Evolutionary conservation across 2,797 vertebrate genomes (phyloP).

Genomic region (Myotis daubentonii): DNA sequence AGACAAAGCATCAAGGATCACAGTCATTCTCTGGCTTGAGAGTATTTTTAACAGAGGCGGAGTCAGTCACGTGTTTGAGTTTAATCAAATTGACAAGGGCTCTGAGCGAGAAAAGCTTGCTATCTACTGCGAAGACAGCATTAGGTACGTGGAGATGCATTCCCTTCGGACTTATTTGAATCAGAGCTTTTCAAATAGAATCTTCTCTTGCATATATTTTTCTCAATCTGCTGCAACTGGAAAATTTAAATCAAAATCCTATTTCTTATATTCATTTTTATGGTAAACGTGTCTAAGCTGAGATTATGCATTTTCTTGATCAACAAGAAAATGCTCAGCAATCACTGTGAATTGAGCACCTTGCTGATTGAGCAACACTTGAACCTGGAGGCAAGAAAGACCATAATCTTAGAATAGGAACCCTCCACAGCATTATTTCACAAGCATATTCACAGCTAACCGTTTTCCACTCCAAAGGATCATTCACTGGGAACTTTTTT

Average conservation of each 20-base stretch:
- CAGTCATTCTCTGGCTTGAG: not conserved
- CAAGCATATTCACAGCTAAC: slow-evolving; percentile 45
- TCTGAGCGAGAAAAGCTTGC: slow-evolving; percentile 58
- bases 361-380: slow-evolving; percentile 77
- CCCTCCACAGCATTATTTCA: slow-evolving; percentile 28
- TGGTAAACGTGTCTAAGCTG: slow-evolving; percentile 67
- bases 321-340: slow-evolving; percentile 70
- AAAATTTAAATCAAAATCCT: slow-evolving; percentile 73
- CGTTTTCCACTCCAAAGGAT: slow-evolving; percentile 36
- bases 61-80: slow-evolving; percentile 72
- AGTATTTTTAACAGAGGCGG: slow-evolving; percentile 70
- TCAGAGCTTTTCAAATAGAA: slow-evolving; percentile 70
- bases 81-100: slow-evolving; percentile 76
- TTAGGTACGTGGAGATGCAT: slow-evolving; percentile 42
- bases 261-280: slow-evolving; percentile 69
- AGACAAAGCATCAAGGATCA: slow-evolving; percentile 53
- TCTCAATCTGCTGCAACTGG: slow-evolving; percentile 66
- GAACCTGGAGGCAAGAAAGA: slow-evolving; percentile 61
- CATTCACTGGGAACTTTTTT: slow-evolving; percentile 49
- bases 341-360: slow-evolving; percentile 75
- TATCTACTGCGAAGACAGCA: slow-evolving; percentile 35
- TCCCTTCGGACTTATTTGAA: slow-evolving; percentile 65
- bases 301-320: slow-evolving; percentile 73
- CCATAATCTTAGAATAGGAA: slow-evolving; percentile 30
- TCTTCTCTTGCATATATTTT: slow-evolving; percentile 69